Conservation (phyloP, 2,113 vertebrate genomes). For the Orcinus orca region DNA sequence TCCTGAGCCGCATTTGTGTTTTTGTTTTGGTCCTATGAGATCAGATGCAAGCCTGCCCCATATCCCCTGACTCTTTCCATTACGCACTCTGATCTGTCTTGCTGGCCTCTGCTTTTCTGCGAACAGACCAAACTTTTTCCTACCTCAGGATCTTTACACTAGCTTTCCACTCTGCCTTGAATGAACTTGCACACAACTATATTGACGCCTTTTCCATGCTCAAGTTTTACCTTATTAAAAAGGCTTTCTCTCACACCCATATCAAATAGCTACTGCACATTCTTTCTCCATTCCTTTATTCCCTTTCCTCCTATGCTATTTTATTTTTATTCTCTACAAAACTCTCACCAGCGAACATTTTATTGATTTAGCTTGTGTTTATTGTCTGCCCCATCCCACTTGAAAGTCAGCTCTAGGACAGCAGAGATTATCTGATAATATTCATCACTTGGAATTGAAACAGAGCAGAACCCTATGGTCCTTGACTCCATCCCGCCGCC, state of each 20-base stretch:
- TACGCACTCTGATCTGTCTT: neutral
- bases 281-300: neutral
- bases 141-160: neutral
- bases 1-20: neutral
- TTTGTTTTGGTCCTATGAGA: rapidly evolving
- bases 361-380: neutral
- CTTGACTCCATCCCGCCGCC: rapidly evolving
- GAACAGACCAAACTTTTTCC: neutral
- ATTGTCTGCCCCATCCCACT: rapidly evolving
- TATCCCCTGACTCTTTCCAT: neutral
- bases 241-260: neutral
- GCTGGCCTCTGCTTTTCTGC: neutral
- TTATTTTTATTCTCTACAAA: neutral
- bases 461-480: too few species aligned
- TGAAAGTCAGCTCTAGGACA: neutral
- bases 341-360: neutral
- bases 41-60: neutral
- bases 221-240: neutral
- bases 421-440: neutral
- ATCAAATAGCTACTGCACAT: neutral
- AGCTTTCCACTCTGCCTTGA: neutral
- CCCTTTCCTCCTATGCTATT: too few species aligned
- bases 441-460: too few species aligned
- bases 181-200: neutral
- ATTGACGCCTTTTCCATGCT: neutral